Base-by-base conservation (phyloP, 2,888 invertebrate species). In the Diarsia brunnea region DNA sequence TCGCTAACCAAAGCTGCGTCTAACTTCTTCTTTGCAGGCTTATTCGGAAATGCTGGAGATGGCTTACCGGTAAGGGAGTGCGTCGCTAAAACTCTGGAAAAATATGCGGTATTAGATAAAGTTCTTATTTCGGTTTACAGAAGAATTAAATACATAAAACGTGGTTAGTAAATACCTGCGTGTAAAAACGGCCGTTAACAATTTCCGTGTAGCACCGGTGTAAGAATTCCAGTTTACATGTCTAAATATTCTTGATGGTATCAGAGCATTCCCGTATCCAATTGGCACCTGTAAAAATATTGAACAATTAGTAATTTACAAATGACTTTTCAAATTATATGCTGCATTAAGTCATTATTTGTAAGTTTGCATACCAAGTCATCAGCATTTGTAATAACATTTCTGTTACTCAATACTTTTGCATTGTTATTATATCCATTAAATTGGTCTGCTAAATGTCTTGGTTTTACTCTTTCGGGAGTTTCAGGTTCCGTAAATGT, bases 11-110 rank as follows among this genome's bases (percentile, higher is more conserved):
- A 94, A 0, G 85, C 81, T 0, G 96, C 90, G 86, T 97, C 94
- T 66, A 97, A 89, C 82, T 91, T 90, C 80, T 93, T 92, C 84
- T 95, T 95, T 0, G 93, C 92, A 1, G 94, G 93, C 72, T 93
- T 95, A 73, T 93, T 90, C 0, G 92, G 93, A 75, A 95, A 95
- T 0, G 95, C 97, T 0, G 97, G 97, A 5, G 97, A 97, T 4
- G 96, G 96, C 85, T 97, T 97, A 7, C 97, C 97, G 0, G 97
- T 97, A 7, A 97, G 87, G 0, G 97, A 97, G 89, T 97, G 97
- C 8, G 97, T 97, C 19, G 97, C 97, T 68, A 97, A 89, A 8
- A 95, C 91, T 63, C 96, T 95, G 84, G 69, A 92, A 91, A 70
- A 61, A 65, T 49, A 31, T 31, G 19, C 49, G n/a, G 4, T 3